Percentiles rank a stretch among this genome's conserved stretches.
Conservation (phyloP, 1,140 invertebrate species). For the Andricus grossulariae region DNA sequence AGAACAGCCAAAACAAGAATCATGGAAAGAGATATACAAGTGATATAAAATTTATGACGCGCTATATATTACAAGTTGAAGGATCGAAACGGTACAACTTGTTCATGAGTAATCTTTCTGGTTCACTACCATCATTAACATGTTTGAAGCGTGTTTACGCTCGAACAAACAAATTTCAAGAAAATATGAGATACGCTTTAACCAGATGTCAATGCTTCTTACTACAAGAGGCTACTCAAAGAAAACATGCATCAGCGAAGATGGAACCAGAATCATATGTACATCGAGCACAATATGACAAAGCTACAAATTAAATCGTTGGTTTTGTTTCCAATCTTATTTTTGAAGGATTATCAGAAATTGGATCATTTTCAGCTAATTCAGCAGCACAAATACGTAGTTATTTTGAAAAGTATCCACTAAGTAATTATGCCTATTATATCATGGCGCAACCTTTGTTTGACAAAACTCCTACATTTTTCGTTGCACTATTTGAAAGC, state of each 20-base stretch:
- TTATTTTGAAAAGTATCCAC: not conserved
- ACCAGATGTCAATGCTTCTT: no score
- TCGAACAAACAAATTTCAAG: no score
- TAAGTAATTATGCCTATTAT: slow-evolving; percentile 4
- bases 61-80: not conserved
- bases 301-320: not conserved
- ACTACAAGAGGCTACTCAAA: not conserved
- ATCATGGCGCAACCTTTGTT: not conserved
- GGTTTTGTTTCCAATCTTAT: not conserved
- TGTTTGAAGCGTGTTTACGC: not conserved
- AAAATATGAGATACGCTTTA: no score
- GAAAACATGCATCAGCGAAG: not conserved
- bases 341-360: not conserved
- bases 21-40: not conserved
- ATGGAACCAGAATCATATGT: not conserved
- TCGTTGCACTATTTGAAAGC: not conserved
- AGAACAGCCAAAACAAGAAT: not conserved
- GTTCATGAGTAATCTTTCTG: not conserved
- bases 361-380: not conserved
- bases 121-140: not conserved
- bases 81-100: not conserved
- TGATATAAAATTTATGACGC: not conserved
- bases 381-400: not conserved
- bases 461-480: not conserved
- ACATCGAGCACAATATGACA: not conserved